Conservation (phyloP, 2,113 vertebrate genomes). For the Amphiprion ocellaris region DNA sequence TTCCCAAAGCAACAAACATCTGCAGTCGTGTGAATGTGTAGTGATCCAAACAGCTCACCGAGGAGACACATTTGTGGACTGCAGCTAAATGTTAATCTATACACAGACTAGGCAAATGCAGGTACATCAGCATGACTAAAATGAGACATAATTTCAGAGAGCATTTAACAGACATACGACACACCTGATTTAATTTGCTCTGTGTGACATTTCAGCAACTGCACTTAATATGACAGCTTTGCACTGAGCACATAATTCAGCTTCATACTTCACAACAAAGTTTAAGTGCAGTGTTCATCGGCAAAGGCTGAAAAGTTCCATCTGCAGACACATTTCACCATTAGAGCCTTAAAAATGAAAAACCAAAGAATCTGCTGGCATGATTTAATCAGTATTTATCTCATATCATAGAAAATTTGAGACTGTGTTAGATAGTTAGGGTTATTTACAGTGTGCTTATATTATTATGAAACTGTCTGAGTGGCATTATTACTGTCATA, state of each 20-base stretch:
- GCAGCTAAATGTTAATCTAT: constrained; percentile 7
- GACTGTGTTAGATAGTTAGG: not conserved
- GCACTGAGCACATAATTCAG: constrained; percentile 3
- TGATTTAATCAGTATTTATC: constrained; percentile 3
- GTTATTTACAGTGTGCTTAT: not conserved
- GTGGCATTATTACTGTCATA: not conserved
- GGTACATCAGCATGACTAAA: constrained; percentile 2
- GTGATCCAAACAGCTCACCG: constrained; percentile 17
- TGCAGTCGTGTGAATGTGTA: constrained; percentile 28
- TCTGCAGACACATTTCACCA: not conserved
- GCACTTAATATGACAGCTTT: constrained; percentile 1
- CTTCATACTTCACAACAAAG: not conserved
- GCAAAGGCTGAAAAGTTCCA: not conserved
- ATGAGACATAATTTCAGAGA: not conserved
- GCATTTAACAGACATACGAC: not conserved
- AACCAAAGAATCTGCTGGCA: not conserved
- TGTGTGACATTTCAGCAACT: constrained; percentile 1
- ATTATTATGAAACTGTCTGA: not conserved
- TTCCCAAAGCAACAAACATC: constrained; percentile 22
- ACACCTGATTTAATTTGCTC: constrained; percentile 1
- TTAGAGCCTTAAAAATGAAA: not conserved
- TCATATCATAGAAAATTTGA: not conserved
- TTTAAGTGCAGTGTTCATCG: constrained; percentile 17
- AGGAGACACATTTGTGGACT: constrained; percentile 9
- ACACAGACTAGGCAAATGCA: not conserved